Evolutionary conservation across 35 echinoderm and acorn worm species (phyloP), one percentile per base, ranked within the genome.

Genomic region (Apostichopus parvimensis): DNA sequence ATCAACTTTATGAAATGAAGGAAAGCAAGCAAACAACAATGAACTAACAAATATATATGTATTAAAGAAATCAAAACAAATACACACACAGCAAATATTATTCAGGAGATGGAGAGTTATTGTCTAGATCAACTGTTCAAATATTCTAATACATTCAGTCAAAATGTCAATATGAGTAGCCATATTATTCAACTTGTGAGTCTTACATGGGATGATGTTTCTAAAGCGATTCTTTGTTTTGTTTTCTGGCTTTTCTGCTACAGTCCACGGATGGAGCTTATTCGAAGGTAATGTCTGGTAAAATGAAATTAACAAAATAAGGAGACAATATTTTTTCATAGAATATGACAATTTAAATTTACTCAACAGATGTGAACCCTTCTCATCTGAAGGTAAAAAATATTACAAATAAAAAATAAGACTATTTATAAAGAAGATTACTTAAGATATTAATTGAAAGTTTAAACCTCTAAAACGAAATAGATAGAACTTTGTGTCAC

Each of bases 171-270:
- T 68, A 68, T 14, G 8, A 18, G 64, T 14, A 68, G 8, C 11
- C 64, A 68, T 68, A 68, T 13, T 13, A 68, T 68, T 13, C 10
- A 13, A 17, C 64, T 68, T 73, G 71, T 22, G 0, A 0, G 11
- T 95, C 96, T 98, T 90, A 95, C 96, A 98, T 92, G 96, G 79
- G 13, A 98, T 86, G 56, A 98, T 98, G 73, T 98, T 98, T 79
- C 94, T 92, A 87, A 93, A 98, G 58, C 96, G 88, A 73, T 98
- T 98, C 90, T 95, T 95, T 4, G 89, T 88, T 66, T 95, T 95
- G 84, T 95, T 92, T 26, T 95, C 94, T 68, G 94, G 89, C 73
- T 95, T 88, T 45, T 88, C 78, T 45, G 94, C 96, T 75, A 98
- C 92, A 6, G 73, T 88, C 94, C 91, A 93, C 1, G 94, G 77